Evolutionary conservation across 2,888 invertebrate species (phyloP).

Genomic region (Thelaira solivaga): DNA sequence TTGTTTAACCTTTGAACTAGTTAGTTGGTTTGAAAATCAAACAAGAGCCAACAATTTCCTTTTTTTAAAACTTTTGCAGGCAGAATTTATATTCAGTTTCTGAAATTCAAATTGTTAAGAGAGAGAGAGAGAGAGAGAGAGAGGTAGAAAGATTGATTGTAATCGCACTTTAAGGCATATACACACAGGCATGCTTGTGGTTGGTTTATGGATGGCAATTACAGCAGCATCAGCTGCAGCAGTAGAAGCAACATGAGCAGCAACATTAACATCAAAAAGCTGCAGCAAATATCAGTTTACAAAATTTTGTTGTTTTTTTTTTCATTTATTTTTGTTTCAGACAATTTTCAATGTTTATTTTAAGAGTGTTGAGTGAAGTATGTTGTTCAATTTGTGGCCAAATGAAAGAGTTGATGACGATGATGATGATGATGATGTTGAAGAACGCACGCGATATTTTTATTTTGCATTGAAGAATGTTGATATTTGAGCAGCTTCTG

Average conservation of each 20-base stretch:
- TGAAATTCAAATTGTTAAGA: neutral
- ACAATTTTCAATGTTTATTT: conserved; percentile 19
- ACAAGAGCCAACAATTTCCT: neutral
- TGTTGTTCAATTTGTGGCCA: conserved; percentile 29
- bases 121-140: too few species aligned
- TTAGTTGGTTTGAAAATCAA: conserved; percentile 6
- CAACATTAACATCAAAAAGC: conserved; percentile 18
- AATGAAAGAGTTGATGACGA: conserved; percentile 28
- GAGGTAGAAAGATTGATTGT: conserved; percentile 27
- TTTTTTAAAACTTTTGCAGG: conserved; percentile 19
- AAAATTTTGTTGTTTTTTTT: too few species aligned
- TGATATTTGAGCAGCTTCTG: conserved; percentile 61
- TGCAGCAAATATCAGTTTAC: conserved; percentile 55
- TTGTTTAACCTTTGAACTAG: conserved; percentile 68
- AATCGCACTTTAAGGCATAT: conserved; percentile 6
- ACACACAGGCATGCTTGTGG: conserved; percentile 39
- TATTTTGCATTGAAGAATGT: conserved; percentile 27
- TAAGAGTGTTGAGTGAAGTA: conserved; percentile 5
- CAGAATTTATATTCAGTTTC: conserved; percentile 16
- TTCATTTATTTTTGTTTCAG: conserved; percentile 10
- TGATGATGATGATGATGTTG: neutral
- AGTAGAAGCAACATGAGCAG: neutral
- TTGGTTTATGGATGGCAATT: conserved; percentile 27
- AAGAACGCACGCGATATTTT: conserved; percentile 57
- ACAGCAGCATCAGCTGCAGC: too few species aligned